These are phyloP conservation scores for Cantharis nigra DNA, from an alignment of 2,888 invertebrate genomes.

Conservation along the genomic window DNA sequence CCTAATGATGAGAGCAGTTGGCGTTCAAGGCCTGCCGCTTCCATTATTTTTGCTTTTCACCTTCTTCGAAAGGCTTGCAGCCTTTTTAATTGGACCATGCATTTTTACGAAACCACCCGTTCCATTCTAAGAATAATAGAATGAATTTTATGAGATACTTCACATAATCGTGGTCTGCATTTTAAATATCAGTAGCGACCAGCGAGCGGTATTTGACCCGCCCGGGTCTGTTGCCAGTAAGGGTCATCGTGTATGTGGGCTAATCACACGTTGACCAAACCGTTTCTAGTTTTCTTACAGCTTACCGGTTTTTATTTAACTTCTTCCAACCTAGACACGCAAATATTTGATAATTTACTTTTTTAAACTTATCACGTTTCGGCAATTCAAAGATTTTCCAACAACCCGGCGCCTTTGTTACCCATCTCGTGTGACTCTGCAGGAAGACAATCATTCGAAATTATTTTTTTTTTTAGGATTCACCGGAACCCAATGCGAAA, in stretches of 20 bases:
- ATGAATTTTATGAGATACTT: slow-evolving; percentile 7
- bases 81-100: background rate
- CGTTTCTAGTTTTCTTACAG: slow-evolving; percentile 14
- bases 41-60: background rate
- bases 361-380: background rate
- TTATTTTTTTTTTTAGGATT: slow-evolving; percentile 64
- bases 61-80: background rate
- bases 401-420: background rate
- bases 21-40: background rate
- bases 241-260: slow-evolving; percentile 25
- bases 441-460: no score
- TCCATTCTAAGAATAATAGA: slow-evolving; percentile 4
- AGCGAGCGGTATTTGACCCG: slow-evolving; percentile 12
- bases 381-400: background rate
- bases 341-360: background rate
- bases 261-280: slow-evolving; percentile 17
- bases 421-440: background rate
- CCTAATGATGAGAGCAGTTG: background rate
- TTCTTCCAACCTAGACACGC: background rate
- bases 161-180: slow-evolving; percentile 10
- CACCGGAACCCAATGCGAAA: slow-evolving; percentile 87
- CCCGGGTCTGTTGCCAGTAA: slow-evolving; percentile 15
- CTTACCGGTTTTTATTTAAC: slow-evolving; percentile 16
- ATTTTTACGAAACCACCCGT: background rate
- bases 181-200: slow-evolving; percentile 10